Evolutionary conservation across 2,888 invertebrate species (phyloP).

Genomic region (Eutolmus rufibarbis): DNA sequence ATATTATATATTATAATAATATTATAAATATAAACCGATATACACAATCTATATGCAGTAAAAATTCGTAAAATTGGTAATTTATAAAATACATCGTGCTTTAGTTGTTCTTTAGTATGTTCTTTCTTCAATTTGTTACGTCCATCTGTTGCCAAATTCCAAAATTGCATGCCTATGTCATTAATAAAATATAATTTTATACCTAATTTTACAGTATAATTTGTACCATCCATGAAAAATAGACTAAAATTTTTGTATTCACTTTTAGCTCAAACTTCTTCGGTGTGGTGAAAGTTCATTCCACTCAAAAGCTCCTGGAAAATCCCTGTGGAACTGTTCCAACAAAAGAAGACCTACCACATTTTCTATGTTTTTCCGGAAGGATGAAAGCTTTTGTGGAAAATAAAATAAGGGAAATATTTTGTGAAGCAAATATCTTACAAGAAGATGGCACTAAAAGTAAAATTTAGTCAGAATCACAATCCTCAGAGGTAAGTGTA

Average conservation of each 20-base stretch:
- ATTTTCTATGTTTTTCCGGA: background rate
- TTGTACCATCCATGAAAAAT: background rate
- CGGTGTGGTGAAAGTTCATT: background rate
- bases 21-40: too few species aligned
- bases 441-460: background rate
- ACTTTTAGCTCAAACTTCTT: background rate
- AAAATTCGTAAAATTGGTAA: too few species aligned
- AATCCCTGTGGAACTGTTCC: background rate
- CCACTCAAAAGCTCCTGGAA: background rate
- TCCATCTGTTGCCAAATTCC: background rate
- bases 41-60: too few species aligned
- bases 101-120: too few species aligned
- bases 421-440: background rate
- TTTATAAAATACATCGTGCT: too few species aligned
- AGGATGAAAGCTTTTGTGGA: background rate
- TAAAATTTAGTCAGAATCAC: background rate
- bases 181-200: background rate
- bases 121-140: too few species aligned
- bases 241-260: background rate
- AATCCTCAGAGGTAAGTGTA: background rate
- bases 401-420: background rate
- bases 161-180: background rate
- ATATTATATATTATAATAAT: too few species aligned
- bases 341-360: background rate
- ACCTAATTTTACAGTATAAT: background rate